A percentile compares a stretch with the other conserved stretches of the same genome.
These are phyloP conservation scores for Platorchestia sp. DNA, from an alignment of 1,140 invertebrate species.

Conservation along the genomic window DNA sequence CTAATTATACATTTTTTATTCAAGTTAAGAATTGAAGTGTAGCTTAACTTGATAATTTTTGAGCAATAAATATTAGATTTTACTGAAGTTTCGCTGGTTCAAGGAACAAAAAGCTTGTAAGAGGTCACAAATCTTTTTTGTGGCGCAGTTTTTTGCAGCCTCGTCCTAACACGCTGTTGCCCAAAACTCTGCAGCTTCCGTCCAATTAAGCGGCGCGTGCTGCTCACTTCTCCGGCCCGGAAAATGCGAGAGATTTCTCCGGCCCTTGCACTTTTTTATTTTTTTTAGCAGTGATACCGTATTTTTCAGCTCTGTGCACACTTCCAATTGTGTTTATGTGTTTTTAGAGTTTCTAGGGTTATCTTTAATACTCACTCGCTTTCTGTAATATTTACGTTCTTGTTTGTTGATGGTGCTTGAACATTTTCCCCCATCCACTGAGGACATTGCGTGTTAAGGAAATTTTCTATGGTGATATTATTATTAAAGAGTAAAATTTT, in stretches of 20 bases:
- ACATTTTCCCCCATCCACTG: neutral
- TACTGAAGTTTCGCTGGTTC: neutral
- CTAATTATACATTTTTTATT: neutral
- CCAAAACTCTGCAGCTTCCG: neutral
- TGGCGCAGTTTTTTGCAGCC: neutral
- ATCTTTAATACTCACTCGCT: neutral
- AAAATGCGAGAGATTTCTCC: neutral
- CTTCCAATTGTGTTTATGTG: too few relatives aligned
- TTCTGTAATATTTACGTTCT: neutral
- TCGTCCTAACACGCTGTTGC: neutral
- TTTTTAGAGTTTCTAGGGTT: neutral
- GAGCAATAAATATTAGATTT: neutral
- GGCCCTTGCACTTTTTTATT: neutral
- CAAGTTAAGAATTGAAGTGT: neutral
- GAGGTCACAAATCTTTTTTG: neutral
- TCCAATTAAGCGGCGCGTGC: neutral
- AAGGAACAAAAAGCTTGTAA: neutral
- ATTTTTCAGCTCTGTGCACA: neutral
- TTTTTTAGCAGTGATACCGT: neutral
- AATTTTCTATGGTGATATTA: too few relatives aligned
- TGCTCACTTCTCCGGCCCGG: neutral
- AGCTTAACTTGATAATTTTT: neutral
- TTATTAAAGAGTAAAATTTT: too few relatives aligned
- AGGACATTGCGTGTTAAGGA: too few relatives aligned
- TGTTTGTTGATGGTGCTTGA: too few relatives aligned